Percentiles rank a stretch among this genome's conserved stretches.
Conservation (phyloP, 2,888 invertebrate genomes). For the Epistrophella euchroma region DNA sequence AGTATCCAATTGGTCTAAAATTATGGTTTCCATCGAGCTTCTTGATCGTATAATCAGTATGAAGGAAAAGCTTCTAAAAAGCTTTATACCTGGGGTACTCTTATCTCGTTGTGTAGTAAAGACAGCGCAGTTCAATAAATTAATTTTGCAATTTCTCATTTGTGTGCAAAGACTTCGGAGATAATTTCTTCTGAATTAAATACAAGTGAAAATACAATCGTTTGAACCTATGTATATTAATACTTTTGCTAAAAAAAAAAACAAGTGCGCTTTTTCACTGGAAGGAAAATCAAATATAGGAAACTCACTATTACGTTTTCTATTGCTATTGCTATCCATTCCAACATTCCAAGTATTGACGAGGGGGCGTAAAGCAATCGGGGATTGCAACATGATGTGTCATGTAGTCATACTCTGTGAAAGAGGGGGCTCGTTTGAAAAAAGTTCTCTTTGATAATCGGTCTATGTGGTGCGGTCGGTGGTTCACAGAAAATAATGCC, state of each 20-base stretch:
- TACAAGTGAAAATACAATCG: background rate
- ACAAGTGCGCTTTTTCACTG: background rate
- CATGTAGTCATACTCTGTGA: background rate
- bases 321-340: background rate
- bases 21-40: background rate
- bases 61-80: background rate
- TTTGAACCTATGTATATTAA: background rate
- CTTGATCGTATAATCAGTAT: background rate
- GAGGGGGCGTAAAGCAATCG: background rate
- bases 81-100: background rate
- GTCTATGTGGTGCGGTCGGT: too few species aligned
- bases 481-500: constrained; percentile 32
- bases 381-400: constrained; percentile 23
- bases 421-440: constrained; percentile 22
- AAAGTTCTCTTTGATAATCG: constrained; percentile 10
- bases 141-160: background rate
- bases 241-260: background rate
- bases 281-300: background rate
- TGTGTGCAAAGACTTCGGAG: background rate
- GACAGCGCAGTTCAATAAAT: background rate
- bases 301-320: background rate
- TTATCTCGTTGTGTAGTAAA: background rate
- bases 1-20: background rate
- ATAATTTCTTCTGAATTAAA: background rate
- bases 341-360: background rate